These are phyloP conservation scores for Platyura marginata DNA, from an alignment of 1,140 invertebrate genomes.

Conservation along the genomic window DNA sequence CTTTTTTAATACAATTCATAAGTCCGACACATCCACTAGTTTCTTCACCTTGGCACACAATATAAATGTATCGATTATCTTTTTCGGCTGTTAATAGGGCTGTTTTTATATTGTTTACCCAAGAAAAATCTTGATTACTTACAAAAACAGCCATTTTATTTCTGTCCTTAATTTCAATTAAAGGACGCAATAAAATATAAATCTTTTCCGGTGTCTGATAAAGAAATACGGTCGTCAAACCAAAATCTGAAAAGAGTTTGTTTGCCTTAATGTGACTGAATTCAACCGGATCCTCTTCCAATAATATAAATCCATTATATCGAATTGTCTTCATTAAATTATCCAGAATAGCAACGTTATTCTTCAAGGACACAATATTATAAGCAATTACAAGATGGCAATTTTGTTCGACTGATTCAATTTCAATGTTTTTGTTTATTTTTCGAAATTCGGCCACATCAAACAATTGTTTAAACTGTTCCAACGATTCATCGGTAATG, in stretches of 20 bases:
- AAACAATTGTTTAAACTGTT: slow-evolving; percentile 20
- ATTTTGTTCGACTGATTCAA: neutral
- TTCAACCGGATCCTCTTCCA: neutral
- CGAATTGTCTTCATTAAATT: neutral
- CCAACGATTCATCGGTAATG: slow-evolving; percentile 33
- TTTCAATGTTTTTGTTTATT: neutral
- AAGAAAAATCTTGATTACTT: neutral
- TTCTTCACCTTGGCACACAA: slow-evolving; percentile 39
- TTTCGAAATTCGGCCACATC: slow-evolving; percentile 7
- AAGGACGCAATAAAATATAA: neutral
- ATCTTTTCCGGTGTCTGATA: neutral
- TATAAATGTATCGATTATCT: neutral
- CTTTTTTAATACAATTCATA: slow-evolving; percentile 70
- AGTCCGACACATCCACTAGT: slow-evolving; percentile 67
- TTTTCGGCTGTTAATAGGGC: neutral
- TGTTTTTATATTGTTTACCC: neutral
- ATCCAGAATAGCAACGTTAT: neutral
- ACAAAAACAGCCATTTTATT: neutral
- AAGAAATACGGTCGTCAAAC: neutral
- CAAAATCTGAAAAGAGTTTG: neutral
- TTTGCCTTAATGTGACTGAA: neutral
- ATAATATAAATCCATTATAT: neutral
- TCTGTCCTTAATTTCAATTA: neutral
- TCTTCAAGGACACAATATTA: neutral
- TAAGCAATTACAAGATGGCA: neutral